Conservation (phyloP, 2,888 invertebrate genomes). For the Drosophila falleni region DNA sequence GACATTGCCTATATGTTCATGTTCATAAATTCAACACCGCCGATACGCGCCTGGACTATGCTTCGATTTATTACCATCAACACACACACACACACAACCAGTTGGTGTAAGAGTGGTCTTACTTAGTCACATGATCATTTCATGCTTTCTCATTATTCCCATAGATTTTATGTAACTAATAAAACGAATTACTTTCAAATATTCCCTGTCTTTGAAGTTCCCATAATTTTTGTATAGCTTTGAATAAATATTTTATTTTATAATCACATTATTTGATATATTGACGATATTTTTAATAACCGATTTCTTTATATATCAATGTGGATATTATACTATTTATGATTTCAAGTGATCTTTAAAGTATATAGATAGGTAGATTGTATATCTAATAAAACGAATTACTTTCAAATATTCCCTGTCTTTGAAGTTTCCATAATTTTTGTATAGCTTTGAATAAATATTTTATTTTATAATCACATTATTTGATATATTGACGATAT, state of each 20-base stretch:
- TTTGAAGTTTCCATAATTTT: not conserved
- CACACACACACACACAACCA: conserved; percentile 7
- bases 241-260: not conserved
- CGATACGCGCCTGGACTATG: conserved; percentile 22
- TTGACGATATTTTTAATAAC: not conserved
- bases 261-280: not conserved
- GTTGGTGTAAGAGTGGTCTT: not conserved
- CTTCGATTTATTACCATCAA: conserved; percentile 16
- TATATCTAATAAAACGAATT: not conserved
- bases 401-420: not conserved
- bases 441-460: not conserved
- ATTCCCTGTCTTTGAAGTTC: not conserved
- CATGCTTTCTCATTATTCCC: not conserved
- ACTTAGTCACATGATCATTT: not conserved
- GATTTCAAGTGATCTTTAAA: too few relatives aligned
- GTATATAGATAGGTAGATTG: too few relatives aligned
- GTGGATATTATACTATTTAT: too few relatives aligned
- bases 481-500: not conserved
- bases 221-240: not conserved
- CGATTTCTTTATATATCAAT: not conserved
- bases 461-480: not conserved
- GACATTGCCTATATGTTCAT: conserved; percentile 54
- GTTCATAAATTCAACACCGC: conserved; percentile 74
- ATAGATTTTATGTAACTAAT: not conserved
- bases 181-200: not conserved